Base-by-base conservation (phyloP, 2,888 invertebrate genomes). In the Lycaena phlaeas region DNA sequence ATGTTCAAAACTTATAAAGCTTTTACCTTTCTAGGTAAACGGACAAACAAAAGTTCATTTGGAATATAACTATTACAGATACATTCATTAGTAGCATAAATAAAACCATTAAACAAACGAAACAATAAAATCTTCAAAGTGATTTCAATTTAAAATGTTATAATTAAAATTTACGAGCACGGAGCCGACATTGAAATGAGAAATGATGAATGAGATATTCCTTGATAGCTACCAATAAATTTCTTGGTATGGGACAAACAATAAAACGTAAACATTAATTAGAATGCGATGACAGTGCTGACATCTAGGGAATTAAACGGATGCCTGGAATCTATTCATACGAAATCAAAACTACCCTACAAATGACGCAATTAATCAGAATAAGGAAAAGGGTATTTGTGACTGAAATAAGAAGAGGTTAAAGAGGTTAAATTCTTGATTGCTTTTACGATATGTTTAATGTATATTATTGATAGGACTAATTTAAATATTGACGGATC, bases 301-400 rank as follows among this genome's bases (percentile, higher is more conserved):
- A 41, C 40, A 36, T 29, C 42, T 41, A 42, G 46, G 46, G 42
- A 56, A 51, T 52, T 51, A 48, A 52, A 56, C 52, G 48, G 43
- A 44, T 45, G 47, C 46, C 44, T 42, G 38, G 43, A 42, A 48
- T 46, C 53, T 53, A 61, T 64, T 64, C 57, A 64, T 57, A 53
- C 46, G 51, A 52, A 53, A 49, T 58, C 51, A 46, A 53, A 64
- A 61, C 56, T 52, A 52, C 50, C 53, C 52, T 53, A 54, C 53
- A 46, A 59, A 48, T 44, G 48, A n/a, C n/a, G 49, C 43, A 58
- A 70, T 68, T 68, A 68, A 68, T 67, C 57, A 62, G 59, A 26
- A 14, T 10, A 18, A 29, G 29, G 38, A 17, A 38, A 30, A 26
- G 25, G 25, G 25, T 12, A 14, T 31, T 15, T 15, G 10, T 9